These are phyloP conservation scores for Aepyceros melampus DNA, from an alignment of 2,113 vertebrate genomes.

Conservation along the genomic window DNA sequence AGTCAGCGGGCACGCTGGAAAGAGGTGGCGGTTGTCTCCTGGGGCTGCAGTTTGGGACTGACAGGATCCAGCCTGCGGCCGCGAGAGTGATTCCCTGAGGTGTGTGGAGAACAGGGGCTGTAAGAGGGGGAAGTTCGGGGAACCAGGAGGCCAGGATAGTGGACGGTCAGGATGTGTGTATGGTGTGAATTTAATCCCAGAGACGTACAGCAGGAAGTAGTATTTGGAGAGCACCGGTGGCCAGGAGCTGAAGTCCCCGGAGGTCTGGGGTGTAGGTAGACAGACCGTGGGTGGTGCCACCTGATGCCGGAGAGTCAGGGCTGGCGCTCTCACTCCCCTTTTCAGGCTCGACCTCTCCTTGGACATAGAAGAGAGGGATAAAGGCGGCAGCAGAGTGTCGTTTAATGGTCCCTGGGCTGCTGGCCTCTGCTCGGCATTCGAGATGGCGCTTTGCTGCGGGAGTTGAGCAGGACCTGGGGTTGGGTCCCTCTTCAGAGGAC, in stretches of 20 bases:
- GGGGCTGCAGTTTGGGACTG: neutral
- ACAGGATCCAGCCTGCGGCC: neutral
- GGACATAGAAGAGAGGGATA: neutral
- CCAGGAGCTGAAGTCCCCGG: neutral
- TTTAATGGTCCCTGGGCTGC: neutral
- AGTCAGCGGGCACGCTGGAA: neutral
- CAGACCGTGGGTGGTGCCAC: neutral
- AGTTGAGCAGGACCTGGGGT: neutral
- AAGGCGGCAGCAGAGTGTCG: neutral
- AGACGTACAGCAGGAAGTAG: neutral
- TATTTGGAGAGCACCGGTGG: neutral
- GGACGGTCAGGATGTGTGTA: neutral
- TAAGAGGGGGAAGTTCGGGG: neutral
- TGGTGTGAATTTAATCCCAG: neutral
- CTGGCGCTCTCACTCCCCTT: neutral
- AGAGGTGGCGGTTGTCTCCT: neutral
- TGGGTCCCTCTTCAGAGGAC: neutral
- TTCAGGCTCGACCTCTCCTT: neutral
- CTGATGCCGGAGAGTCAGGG: neutral
- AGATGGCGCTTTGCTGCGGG: neutral
- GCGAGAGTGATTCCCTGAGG: neutral
- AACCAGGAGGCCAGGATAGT: neutral
- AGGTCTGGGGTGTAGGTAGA: neutral
- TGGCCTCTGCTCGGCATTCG: neutral
- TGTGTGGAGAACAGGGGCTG: neutral